Conservation (phyloP, 2,113 vertebrate species). For the Cepphus grylle region DNA sequence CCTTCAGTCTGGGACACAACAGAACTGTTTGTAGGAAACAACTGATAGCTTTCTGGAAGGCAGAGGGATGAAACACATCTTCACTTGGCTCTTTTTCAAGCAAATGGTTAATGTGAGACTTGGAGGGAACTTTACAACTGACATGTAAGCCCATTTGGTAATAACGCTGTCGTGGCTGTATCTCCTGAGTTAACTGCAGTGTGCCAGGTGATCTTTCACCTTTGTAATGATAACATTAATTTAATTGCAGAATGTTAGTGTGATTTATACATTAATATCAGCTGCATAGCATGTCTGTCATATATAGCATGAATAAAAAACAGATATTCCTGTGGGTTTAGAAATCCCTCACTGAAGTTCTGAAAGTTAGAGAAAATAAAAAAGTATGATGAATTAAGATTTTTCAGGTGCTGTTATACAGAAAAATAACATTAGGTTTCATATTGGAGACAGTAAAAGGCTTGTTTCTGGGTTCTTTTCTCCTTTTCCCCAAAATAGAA, state of each 20-base stretch:
- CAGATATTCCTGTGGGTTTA: neutral
- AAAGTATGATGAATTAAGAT: neutral
- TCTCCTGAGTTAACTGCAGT: neutral
- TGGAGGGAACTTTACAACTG: neutral
- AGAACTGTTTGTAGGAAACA: neutral
- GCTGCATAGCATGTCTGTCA: neutral
- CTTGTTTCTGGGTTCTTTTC: neutral
- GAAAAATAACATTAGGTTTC: neutral
- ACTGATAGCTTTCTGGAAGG: constrained; percentile 16
- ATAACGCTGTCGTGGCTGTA: neutral
- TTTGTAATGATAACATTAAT: neutral
- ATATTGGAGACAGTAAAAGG: neutral
- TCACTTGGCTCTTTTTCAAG: constrained; percentile 15
- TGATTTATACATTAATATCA: neutral
- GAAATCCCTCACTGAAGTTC: neutral
- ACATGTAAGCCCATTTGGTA: neutral
- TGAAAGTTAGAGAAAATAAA: neutral
- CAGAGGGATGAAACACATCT: neutral
- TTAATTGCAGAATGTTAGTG: neutral
- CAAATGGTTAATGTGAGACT: neutral
- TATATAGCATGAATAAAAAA: neutral
- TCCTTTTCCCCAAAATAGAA: neutral
- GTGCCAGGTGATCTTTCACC: neutral
- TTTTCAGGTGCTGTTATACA: neutral
- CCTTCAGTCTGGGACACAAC: neutral